These are phyloP conservation scores for Mesembrinibis cayennensis DNA, from an alignment of 2,113 vertebrate species.

Conservation along the genomic window DNA sequence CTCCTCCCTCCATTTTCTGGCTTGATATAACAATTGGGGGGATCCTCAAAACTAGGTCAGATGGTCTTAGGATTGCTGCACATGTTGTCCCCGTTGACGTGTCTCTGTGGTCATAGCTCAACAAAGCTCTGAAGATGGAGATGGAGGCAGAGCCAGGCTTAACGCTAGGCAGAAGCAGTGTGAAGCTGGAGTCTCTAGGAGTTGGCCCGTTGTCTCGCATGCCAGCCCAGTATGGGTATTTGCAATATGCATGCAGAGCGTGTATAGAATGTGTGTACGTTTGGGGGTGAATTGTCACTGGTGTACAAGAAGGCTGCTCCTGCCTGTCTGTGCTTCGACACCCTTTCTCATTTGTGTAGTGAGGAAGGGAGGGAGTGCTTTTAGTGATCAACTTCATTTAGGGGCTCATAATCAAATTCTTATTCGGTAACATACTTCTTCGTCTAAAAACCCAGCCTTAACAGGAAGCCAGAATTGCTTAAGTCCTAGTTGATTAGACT, in stretches of 20 bases:
- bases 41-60: neutral
- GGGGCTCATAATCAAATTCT: neutral
- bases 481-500: neutral
- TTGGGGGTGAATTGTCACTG: neutral
- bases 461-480: neutral
- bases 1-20: neutral
- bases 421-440: neutral
- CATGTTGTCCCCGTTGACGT: neutral
- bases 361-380: neutral
- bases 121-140: neutral
- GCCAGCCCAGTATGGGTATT: neutral
- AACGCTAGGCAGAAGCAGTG: neutral
- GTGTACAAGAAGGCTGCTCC: neutral
- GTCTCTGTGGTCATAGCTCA: neutral
- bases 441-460: neutral
- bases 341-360: neutral
- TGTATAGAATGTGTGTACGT: fast-evolving
- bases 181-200: neutral
- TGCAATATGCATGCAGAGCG: neutral
- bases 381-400: neutral
- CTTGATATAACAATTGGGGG: fast-evolving
- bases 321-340: neutral
- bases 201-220: fast-evolving
- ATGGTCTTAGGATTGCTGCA: neutral
- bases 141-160: neutral